Conservation (phyloP, 2,888 invertebrate species). For the Andrena praecox region DNA sequence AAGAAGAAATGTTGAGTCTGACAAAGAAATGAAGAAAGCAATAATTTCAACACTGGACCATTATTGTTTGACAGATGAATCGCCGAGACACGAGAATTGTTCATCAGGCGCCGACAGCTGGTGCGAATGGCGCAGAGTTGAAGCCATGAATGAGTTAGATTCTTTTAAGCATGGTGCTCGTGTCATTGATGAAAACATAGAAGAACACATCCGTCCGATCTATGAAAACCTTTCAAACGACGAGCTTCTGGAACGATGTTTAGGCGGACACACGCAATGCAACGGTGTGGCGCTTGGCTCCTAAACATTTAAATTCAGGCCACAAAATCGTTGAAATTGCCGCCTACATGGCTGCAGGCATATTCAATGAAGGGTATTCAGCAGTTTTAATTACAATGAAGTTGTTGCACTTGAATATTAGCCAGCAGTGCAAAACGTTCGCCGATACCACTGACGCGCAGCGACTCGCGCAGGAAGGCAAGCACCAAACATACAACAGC, state of each 20-base stretch:
- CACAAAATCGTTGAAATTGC: constrained; percentile 60
- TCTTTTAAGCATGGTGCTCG: constrained; percentile 25
- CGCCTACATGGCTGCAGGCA: constrained; percentile 57
- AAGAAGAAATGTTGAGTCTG: constrained; percentile 62
- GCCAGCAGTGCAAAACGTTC: constrained; percentile 13
- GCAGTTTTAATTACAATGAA: constrained; percentile 39
- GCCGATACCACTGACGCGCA: not conserved
- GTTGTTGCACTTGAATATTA: constrained; percentile 20
- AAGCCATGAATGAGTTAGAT: not conserved
- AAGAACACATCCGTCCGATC: constrained; percentile 43
- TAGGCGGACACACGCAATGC: constrained; percentile 76
- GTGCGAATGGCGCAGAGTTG: constrained; percentile 65
- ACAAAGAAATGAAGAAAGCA: constrained; percentile 67
- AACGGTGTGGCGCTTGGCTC: constrained; percentile 73
- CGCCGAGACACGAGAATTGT: constrained; percentile 70
- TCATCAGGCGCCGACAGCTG: constrained; percentile 67
- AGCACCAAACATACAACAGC: no score
- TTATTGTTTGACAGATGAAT: constrained; percentile 66
- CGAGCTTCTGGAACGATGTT: constrained; percentile 61
- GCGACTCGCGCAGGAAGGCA: not conserved
- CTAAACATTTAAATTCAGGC: constrained; percentile 64
- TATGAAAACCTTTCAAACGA: constrained; percentile 47
- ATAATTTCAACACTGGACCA: constrained; percentile 68
- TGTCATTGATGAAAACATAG: constrained; percentile 38
- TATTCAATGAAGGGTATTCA: constrained; percentile 53